Base-by-base conservation (phyloP, 2,888 invertebrate species). In the Clitarchus hookeri region DNA sequence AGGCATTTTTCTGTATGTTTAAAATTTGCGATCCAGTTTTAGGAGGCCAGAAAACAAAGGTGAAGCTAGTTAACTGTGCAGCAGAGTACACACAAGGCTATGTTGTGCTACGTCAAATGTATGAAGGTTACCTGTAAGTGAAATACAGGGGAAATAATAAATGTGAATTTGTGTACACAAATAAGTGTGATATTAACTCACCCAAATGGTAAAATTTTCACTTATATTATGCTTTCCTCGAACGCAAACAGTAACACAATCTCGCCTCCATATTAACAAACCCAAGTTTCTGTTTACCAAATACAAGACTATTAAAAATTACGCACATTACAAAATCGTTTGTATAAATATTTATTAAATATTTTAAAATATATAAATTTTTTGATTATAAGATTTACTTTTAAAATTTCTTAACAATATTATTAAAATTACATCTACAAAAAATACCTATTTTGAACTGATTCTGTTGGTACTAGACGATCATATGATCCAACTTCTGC, bases 401-500 rank as follows among this genome's bases (percentile, higher is more conserved):
- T 16, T 65, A 65, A 65, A 65, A 65, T 65, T 4, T 65, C 36
- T 65, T 23, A n/a, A 23, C 8, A n/a, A 65, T 65, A n/a, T 65
- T 65, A 23, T n/a, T 6, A 65, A 65, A 23, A 65, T 65, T 0
- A n/a, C 19, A n/a, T 65, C 8, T 23, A 16, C 16, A 65, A 65
- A 65, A 65, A 65, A n/a, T 16, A 19, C 23, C 8, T 65, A 65
- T 12, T 65, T 65, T 65, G 8, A 12, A 23, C n/a, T 65, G 65
- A 65, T 65, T 65, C 65, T 65, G 65, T 65, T 65, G 65, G 65
- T 65, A 65, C 65, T 65, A 16, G 23, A 16, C 87, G 88, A 89
- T 89, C 89, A 89, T 89, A 89, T 89, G 89, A 89, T 89, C 89
- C 86, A 82, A 82, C 86, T n/a, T 65, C n/a, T 65, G 65, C 65